Base-by-base conservation (phyloP, 2,113 vertebrate species). In the Prunella fulvescens region DNA sequence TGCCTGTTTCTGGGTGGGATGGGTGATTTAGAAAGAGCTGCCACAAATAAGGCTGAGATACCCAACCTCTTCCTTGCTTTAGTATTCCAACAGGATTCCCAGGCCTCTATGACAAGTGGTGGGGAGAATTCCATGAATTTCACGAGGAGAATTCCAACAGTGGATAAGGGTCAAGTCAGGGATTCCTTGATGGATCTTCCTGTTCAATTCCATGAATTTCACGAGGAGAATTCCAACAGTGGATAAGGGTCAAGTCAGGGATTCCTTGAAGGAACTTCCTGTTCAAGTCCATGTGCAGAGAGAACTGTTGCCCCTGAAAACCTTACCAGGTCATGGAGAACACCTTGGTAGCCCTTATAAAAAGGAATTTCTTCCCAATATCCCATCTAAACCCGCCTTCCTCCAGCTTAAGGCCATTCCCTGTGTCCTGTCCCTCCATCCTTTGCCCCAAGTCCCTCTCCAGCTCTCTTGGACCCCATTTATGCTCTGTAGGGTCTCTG, bases 401-500 rank as follows among this genome's bases (percentile, higher is more conserved):
- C 42, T 57, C 8, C 25, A 50, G 25, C 1, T 64, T 2, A 25
- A 42, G 3, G 22, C 25, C 26, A 44, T 11, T 50, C 44, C 58
- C 31, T 44, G 18, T 26, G 42, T 64, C 57, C 76, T 33, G 31
- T 57, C 37, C 18, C 14, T 72, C 50, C 22, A 16, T 13, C 1
- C 31, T 31, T 42, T 28, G 10, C 37, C 58, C 42, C 20, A 0
- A 26, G 12, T 18, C 47, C 31, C 4, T 88, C 35, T 35, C 40
- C 74, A 64, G 35, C 17, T 56, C 42, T 80, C 19, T 19, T 44
- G 72, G 45, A 67, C 28, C 14, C 14, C 26, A 22, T 47, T 61
- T 2, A 19, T n/a, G 6, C 6, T 0, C 64, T 70, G 33, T 0
- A 61, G 6, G 7, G 19, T 0, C 40, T 40, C 40, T 25, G 19